Conservation (phyloP, 30 jellyfish, hydroid and myxozoan species). For the Hydractinia echinata region DNA sequence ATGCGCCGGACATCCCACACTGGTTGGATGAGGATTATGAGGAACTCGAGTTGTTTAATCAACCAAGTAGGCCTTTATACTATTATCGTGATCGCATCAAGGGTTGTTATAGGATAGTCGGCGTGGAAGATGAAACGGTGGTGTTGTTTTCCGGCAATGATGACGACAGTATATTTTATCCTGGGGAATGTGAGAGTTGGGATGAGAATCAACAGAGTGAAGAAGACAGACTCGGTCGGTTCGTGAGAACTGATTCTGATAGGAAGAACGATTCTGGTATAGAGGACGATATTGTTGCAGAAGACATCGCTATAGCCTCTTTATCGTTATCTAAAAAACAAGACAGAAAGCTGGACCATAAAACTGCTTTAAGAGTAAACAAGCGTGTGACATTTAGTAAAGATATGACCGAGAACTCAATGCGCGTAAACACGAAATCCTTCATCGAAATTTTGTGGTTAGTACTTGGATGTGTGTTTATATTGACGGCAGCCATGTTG, state of each 20-base stretch:
- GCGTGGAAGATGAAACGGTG: constrained; percentile 98
- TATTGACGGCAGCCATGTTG: too few relatives aligned
- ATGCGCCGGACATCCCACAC: constrained; percentile 97
- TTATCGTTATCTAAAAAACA: constrained; percentile 51
- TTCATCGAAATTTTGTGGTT: not conserved
- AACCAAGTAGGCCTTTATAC: constrained; percentile 92
- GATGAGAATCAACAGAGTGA: not conserved
- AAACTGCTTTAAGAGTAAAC: not conserved
- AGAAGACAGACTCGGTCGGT: not conserved
- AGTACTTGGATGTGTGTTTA: too few relatives aligned
- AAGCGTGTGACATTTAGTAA: not conserved
- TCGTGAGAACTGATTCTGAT: not conserved
- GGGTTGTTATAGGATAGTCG: constrained; percentile 94
- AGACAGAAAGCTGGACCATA: constrained; percentile 1
- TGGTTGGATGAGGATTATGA: constrained; percentile 82
- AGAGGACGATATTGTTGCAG: constrained; percentile 63
- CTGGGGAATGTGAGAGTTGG: constrained; percentile 28
- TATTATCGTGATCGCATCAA: constrained; percentile 94
- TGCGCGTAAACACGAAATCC: not conserved
- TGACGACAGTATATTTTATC: constrained; percentile 91
- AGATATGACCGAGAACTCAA: too few relatives aligned
- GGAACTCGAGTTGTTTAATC: constrained; percentile 73
- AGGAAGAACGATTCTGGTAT: constrained; percentile 85
- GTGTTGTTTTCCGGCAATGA: constrained; percentile 95
- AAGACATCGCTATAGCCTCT: constrained; percentile 42